phyloP scores from a whole-genome alignment of 2,888 invertebrate species.

The Cheilosia soror region DNA sequence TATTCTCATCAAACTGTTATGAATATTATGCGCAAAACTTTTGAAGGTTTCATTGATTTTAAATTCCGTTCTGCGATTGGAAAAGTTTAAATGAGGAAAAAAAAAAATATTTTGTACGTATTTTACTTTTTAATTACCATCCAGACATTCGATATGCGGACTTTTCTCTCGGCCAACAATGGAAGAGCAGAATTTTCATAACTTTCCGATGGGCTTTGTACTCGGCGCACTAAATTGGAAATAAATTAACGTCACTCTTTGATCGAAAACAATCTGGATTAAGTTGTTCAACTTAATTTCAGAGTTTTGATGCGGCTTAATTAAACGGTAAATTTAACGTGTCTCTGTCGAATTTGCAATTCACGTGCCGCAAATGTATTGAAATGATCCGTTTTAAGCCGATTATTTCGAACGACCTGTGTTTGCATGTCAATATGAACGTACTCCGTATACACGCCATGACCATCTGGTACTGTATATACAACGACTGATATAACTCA shows the following conservation, averaged over 20 bases:
- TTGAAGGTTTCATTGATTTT: conserved; percentile 14
- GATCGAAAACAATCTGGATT: conserved; percentile 6
- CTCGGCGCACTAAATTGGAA: neutral
- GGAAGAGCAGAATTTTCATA: neutral
- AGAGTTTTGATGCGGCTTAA: conserved; percentile 4
- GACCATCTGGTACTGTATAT: neutral
- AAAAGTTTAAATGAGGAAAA: conserved; percentile 30
- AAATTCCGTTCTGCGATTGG: conserved; percentile 6
- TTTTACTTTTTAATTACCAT: neutral
- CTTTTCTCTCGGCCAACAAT: neutral
- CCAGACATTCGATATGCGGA: neutral
- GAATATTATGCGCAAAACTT: conserved; percentile 8
- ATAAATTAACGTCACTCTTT: conserved; percentile 14
- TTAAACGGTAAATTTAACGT: conserved; percentile 8
- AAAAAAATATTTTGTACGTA: neutral
- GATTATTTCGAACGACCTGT: neutral
- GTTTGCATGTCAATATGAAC: neutral
- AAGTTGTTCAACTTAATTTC: conserved; percentile 5
- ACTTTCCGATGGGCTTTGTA: neutral
- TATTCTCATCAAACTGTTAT: neutral
- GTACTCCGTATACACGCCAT: neutral
- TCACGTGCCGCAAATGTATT: too few species aligned
- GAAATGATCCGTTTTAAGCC: conserved; percentile 12
- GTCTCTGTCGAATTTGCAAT: neutral
- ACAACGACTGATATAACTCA: neutral